Conservation (phyloP, 2,113 vertebrate genomes). For the Strix uralensis region DNA sequence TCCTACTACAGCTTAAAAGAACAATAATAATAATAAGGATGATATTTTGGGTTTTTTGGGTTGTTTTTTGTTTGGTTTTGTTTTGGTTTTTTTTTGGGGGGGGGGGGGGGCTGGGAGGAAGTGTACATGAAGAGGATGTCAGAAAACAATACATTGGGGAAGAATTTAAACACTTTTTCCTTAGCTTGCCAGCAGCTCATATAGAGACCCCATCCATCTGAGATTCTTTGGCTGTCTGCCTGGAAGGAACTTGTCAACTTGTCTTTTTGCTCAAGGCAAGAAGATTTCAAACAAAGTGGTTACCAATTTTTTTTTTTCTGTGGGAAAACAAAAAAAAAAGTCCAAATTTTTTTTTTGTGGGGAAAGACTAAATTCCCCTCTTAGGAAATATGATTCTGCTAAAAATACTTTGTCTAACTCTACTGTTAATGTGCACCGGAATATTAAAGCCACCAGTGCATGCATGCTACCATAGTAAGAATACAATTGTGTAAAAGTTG, state of each 20-base stretch:
- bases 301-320: neutral
- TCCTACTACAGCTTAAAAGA: neutral
- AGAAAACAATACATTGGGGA: neutral
- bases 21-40: neutral
- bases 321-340: neutral
- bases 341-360: neutral
- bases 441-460: neutral
- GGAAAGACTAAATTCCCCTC: neutral
- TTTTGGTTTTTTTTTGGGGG: neutral
- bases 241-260: constrained; percentile 56
- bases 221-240: constrained; percentile 40
- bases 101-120: too few relatives aligned
- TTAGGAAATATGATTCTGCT: neutral
- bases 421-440: neutral
- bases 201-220: constrained; percentile 23
- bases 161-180: constrained; percentile 13
- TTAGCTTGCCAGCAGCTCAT: neutral
- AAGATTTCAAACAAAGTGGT: constrained; percentile 30
- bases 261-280: constrained; percentile 32
- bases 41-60: neutral
- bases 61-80: neutral
- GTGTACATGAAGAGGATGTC: neutral
- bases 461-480: neutral
- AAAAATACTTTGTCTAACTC: neutral
- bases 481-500: neutral